phyloP scores from a whole-genome alignment of 2,797 vertebrate genomes.

The Betta splendens region DNA sequence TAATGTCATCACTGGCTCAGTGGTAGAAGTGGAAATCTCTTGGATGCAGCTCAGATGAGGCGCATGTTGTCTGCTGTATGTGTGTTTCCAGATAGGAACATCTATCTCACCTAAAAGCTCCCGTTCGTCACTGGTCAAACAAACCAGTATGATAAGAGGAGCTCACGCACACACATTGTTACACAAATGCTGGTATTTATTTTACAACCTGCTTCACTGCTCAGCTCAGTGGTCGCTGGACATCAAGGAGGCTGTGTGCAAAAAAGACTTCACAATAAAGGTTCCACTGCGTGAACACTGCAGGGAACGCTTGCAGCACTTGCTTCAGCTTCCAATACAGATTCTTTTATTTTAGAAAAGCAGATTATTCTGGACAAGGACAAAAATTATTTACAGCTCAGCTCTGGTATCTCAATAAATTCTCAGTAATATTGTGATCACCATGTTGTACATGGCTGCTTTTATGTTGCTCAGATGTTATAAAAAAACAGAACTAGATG shows the following conservation, averaged over 20 bases:
- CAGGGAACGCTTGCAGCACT: constrained; percentile 4
- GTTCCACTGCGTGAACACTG: background rate
- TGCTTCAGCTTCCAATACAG: background rate
- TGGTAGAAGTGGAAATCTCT: constrained; percentile 45
- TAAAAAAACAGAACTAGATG: constrained; percentile 15
- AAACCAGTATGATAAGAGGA: constrained; percentile 55
- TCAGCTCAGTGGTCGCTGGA: constrained; percentile 12
- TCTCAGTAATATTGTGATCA: background rate
- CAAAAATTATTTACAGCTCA: constrained; percentile 11
- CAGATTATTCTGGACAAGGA: too few species aligned
- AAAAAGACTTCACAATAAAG: constrained; percentile 23
- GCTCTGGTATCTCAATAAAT: background rate
- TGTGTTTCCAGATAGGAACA: constrained; percentile 51
- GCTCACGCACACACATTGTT: constrained; percentile 47
- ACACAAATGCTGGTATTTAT: constrained; percentile 25
- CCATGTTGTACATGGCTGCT: background rate
- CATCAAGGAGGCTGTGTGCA: too few species aligned
- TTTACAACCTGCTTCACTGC: constrained; percentile 4
- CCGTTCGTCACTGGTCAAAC: constrained; percentile 62
- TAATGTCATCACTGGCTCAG: constrained; percentile 20
- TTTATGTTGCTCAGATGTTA: constrained; percentile 8
- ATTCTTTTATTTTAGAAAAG: too few species aligned
- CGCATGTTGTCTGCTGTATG: constrained; percentile 40
- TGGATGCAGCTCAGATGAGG: constrained; percentile 34
- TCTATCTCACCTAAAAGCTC: constrained; percentile 51